Conservation (phyloP, 2,888 invertebrate species). For the Parelbella ahira region DNA sequence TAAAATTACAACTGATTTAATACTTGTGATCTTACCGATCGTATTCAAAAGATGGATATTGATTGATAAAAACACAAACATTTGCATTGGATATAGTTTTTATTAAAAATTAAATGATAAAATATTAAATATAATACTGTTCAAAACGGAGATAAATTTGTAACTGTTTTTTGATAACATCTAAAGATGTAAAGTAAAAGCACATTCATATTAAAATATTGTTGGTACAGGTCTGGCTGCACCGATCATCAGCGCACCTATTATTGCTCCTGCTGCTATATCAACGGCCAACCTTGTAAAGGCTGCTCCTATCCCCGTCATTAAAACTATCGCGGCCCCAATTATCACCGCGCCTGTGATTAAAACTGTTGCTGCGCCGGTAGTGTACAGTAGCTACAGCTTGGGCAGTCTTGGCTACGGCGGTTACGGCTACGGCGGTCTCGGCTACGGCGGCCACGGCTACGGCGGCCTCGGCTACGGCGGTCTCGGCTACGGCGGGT, state of each 20-base stretch:
- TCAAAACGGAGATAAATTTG: no score
- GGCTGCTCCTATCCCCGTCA: slow-evolving; percentile 59
- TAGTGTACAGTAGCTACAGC: slow-evolving; percentile 3
- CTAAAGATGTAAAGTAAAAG: no score
- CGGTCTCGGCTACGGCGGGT: slow-evolving; percentile 28
- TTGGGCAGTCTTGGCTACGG: slow-evolving; percentile 25
- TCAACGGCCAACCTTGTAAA: slow-evolving; percentile 57
- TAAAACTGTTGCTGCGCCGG: slow-evolving; percentile 35
- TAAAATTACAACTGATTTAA: no score
- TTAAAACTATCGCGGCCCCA: slow-evolving; percentile 48
- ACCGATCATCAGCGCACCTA: slow-evolving; percentile 36
- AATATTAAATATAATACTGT: no score
- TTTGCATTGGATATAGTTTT: no score
- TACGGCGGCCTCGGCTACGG: slow-evolving; percentile 29
- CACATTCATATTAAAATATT: no score
- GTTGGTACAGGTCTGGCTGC: slow-evolving; percentile 32
- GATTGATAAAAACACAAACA: no score
- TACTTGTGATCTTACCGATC: no score
- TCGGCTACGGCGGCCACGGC: no score
- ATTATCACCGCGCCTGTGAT: slow-evolving; percentile 45
- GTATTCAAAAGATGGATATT: no score
- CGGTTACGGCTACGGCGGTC: slow-evolving; percentile 32
- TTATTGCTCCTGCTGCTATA: slow-evolving; percentile 53
- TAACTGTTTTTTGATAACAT: no score
- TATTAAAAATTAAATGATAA: no score